phyloP scores from a whole-genome alignment of 2,797 vertebrate genomes.

The Gymnoscopelus braueri region DNA sequence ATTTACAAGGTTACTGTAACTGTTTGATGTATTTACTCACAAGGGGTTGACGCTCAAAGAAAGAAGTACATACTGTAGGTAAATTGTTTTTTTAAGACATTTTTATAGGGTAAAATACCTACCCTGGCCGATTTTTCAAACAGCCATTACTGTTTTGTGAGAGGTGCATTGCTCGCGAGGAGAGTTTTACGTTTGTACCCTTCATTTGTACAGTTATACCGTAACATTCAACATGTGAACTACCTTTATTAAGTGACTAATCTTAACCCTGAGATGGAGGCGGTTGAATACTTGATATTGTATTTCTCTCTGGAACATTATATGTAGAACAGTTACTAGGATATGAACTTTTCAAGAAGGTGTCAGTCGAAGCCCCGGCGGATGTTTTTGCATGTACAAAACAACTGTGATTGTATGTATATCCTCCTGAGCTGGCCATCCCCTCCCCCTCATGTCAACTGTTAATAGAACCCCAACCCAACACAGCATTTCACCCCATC shows the following conservation, averaged over 20 bases:
- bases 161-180: slow-evolving; percentile 56
- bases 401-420: slow-evolving; percentile 45
- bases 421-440: background rate
- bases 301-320: background rate
- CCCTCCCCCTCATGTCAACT: background rate
- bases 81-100: slow-evolving; percentile 47
- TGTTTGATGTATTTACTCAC: slow-evolving; percentile 50
- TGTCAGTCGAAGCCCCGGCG: background rate
- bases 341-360: background rate
- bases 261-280: background rate
- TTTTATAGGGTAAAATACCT: slow-evolving; percentile 57
- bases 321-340: background rate
- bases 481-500: slow-evolving; percentile 3
- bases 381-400: slow-evolving; percentile 22
- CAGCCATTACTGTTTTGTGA: slow-evolving; percentile 77
- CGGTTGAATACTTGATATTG: background rate
- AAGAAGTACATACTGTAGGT: slow-evolving; percentile 18
- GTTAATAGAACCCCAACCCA: slow-evolving; percentile 21
- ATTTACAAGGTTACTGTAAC: slow-evolving; percentile 38
- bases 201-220: background rate
- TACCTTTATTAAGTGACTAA: background rate
- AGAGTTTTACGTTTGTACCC: background rate
- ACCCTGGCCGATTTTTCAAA: slow-evolving; percentile 69
- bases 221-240: background rate
- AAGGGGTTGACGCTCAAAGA: slow-evolving; percentile 53